Evolutionary conservation across 2,888 invertebrate species (phyloP).

Genomic region (Heliconius sara): DNA sequence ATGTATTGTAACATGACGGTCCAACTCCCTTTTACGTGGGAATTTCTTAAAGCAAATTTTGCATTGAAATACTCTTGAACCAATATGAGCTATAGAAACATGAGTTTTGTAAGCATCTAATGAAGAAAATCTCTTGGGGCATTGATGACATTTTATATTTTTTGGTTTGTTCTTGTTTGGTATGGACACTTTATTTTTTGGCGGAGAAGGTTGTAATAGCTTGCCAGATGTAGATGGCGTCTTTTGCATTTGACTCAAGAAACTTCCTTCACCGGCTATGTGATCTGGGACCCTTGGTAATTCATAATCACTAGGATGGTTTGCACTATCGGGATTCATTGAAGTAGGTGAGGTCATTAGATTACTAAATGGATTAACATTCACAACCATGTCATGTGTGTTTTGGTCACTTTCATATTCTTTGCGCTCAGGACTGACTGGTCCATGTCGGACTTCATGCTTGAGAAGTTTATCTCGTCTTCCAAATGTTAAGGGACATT

Average conservation of each 20-base stretch:
- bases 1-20: constrained; percentile 87
- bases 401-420: constrained; percentile 68
- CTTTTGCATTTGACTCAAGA: constrained; percentile 71
- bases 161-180: constrained; percentile 75
- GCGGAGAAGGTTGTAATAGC: constrained; percentile 62
- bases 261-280: constrained; percentile 78
- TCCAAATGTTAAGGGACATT: constrained; percentile 87
- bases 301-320: constrained; percentile 64
- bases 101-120: constrained; percentile 81
- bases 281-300: constrained; percentile 81
- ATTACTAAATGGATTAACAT: constrained; percentile 84
- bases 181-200: constrained; percentile 62
- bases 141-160: constrained; percentile 81
- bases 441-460: constrained; percentile 86
- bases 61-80: constrained; percentile 85
- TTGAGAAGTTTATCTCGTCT: constrained; percentile 87
- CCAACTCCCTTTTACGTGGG: constrained; percentile 87
- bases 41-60: constrained; percentile 87
- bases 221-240: constrained; percentile 63
- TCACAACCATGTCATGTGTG: constrained; percentile 84
- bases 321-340: constrained; percentile 59
- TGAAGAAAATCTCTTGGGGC: constrained; percentile 79
- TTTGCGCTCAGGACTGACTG: constrained; percentile 63
- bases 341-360: constrained; percentile 75
- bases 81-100: constrained; percentile 80